These are phyloP conservation scores for Crypturellus undulatus DNA, from an alignment of 2,113 vertebrate species.

Conservation along the genomic window DNA sequence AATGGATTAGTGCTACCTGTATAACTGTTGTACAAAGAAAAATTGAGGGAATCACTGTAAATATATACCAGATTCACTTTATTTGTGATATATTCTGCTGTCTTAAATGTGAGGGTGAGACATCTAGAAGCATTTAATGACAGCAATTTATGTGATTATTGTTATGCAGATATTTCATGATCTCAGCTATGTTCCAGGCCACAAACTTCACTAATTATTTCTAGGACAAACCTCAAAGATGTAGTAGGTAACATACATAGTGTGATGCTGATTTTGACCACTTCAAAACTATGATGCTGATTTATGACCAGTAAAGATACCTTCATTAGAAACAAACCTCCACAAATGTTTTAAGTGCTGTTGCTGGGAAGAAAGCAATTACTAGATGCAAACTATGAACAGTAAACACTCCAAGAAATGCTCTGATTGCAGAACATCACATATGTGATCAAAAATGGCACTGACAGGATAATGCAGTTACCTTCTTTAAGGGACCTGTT, in stretches of 20 bases:
- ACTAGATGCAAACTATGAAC: conserved; percentile 9
- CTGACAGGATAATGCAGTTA: conserved; percentile 14
- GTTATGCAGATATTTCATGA: conserved; percentile 18
- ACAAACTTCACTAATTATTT: conserved; percentile 20
- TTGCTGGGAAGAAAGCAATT: conserved; percentile 20
- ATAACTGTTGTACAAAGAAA: background rate
- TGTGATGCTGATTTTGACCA: conserved; percentile 17
- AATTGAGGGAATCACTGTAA: background rate
- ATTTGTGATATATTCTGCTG: background rate
- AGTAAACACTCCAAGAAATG: background rate
- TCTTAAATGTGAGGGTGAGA: background rate
- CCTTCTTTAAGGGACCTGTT: conserved; percentile 51
- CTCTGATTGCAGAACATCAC: background rate
- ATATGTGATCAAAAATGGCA: background rate
- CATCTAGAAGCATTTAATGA: background rate
- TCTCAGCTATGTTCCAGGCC: background rate
- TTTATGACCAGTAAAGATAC: conserved; percentile 19
- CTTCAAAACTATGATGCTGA: conserved; percentile 45
- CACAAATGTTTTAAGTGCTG: background rate
- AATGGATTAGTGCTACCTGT: background rate
- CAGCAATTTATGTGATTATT: background rate
- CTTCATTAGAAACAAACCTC: conserved; percentile 3
- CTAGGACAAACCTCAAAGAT: conserved; percentile 7
- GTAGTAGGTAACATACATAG: background rate
- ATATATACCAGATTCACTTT: background rate